These are phyloP conservation scores for Peromyscus californicus DNA, from an alignment of 2,113 vertebrate genomes.

Conservation along the genomic window DNA sequence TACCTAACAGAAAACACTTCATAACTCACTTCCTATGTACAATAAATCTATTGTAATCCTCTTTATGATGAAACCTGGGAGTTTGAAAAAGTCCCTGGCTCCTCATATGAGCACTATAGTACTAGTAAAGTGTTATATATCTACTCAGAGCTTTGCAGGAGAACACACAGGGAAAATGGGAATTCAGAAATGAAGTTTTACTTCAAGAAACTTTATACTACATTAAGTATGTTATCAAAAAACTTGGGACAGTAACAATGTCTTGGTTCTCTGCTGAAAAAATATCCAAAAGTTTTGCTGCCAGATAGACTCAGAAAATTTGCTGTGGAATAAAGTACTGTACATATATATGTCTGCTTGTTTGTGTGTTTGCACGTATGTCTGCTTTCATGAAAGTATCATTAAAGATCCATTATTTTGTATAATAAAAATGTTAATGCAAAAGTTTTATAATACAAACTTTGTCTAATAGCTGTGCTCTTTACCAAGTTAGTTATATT, in stretches of 20 bases:
- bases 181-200: slow-evolving; percentile 62
- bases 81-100: slow-evolving; percentile 56
- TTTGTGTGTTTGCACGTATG: background rate
- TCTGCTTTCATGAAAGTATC: background rate
- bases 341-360: background rate
- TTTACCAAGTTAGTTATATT: background rate
- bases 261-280: slow-evolving; percentile 35
- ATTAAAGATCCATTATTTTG: background rate
- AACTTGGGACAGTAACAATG: slow-evolving; percentile 35
- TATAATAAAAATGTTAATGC: background rate
- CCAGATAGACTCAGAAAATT: background rate
- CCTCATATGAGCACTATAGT: slow-evolving; percentile 47
- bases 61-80: slow-evolving; percentile 66
- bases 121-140: slow-evolving; percentile 61
- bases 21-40: slow-evolving; percentile 59
- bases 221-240: slow-evolving; percentile 65
- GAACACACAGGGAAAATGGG: background rate
- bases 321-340: slow-evolving; percentile 1
- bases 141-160: slow-evolving; percentile 34
- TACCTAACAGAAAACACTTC: slow-evolving; percentile 77
- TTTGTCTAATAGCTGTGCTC: background rate
- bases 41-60: slow-evolving; percentile 62
- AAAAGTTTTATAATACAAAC: background rate
- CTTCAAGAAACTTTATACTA: slow-evolving; percentile 5
- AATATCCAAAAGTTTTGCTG: slow-evolving; percentile 42